Percentiles rank a stretch among this genome's conserved stretches.
Evolutionary conservation across 1,140 invertebrate genomes (phyloP).

Genomic region (Tetramorium parvispinum): DNA sequence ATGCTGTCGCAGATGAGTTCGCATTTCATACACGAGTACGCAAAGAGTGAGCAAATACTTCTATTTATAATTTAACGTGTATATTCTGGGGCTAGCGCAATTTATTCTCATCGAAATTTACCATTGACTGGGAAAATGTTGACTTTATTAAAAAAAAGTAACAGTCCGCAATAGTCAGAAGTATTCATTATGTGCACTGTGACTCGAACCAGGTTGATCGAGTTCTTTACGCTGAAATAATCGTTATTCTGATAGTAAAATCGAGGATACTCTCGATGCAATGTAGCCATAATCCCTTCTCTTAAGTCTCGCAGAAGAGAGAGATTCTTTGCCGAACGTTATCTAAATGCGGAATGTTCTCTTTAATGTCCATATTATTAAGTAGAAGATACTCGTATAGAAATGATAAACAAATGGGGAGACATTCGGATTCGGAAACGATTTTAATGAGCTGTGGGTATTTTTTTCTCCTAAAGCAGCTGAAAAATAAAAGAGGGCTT

Average conservation of each 20-base stretch:
- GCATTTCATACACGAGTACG: too few species aligned
- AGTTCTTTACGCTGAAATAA: neutral
- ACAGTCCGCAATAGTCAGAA: neutral
- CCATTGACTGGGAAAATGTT: neutral
- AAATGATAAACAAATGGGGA: neutral
- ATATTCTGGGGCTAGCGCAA: neutral
- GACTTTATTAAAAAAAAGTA: neutral
- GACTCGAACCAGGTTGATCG: neutral
- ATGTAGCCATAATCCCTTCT: constrained; percentile 21
- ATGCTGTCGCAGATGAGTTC: neutral
- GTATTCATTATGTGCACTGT: neutral
- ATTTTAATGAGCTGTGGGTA: constrained; percentile 13
- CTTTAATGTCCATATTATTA: constrained; percentile 26
- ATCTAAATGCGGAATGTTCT: constrained; percentile 51
- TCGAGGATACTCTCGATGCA: neutral
- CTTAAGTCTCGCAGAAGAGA: neutral
- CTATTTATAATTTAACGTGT: neutral
- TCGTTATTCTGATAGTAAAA: neutral
- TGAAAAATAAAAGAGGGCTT: constrained; percentile 8
- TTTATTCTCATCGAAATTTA: neutral
- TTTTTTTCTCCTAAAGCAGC: neutral
- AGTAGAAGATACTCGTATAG: constrained; percentile 41
- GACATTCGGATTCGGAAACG: constrained; percentile 2
- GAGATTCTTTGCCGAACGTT: constrained; percentile 43
- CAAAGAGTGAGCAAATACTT: neutral